Conservation (phyloP, 2,113 vertebrate genomes). For the Anser brachyrhynchus region DNA sequence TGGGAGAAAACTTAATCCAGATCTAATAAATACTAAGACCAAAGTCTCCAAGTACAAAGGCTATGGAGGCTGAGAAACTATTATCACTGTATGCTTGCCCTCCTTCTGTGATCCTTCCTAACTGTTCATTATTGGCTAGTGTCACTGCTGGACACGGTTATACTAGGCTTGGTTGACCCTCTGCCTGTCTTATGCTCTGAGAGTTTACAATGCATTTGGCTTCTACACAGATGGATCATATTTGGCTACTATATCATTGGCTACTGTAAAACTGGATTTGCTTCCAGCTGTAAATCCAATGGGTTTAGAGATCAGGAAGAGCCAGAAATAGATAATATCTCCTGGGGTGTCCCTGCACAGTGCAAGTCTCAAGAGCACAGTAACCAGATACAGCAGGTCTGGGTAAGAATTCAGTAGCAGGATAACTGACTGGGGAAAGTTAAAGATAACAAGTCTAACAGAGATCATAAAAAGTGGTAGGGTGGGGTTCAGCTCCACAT, state of each 20-base stretch:
- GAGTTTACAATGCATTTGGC: not conserved
- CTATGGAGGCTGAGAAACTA: not conserved
- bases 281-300: not conserved
- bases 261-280: not conserved
- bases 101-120: not conserved
- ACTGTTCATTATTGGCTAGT: not conserved
- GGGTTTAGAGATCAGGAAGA: not conserved
- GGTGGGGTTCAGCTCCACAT: not conserved
- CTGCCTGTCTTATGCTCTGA: not conserved
- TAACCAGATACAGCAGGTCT: not conserved
- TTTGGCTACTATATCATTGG: not conserved
- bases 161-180: not conserved
- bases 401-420: not conserved
- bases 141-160: not conserved
- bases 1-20: not conserved
- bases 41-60: fast-evolving
- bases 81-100: not conserved
- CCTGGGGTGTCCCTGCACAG: not conserved
- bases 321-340: not conserved
- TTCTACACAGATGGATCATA: not conserved
- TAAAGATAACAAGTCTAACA: not conserved
- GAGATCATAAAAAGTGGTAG: not conserved
- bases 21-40: not conserved
- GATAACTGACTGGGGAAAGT: not conserved
- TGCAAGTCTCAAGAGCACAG: not conserved